These are phyloP conservation scores for Pseudochirops cupreus DNA, from an alignment of 2,797 vertebrate genomes.

Conservation along the genomic window DNA sequence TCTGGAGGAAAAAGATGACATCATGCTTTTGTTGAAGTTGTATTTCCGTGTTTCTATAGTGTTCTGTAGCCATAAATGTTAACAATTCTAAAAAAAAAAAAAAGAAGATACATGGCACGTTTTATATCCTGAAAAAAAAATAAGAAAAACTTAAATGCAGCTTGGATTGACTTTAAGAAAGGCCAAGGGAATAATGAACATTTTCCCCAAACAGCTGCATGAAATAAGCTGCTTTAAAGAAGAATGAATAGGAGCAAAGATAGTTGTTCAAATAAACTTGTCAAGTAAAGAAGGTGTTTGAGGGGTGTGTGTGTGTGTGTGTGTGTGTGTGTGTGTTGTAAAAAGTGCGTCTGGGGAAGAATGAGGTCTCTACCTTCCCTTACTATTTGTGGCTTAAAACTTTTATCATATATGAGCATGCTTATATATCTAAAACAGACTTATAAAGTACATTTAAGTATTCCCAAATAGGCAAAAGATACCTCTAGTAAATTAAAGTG, in stretches of 20 bases:
- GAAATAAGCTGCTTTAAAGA: slow-evolving; percentile 80
- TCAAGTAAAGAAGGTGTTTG: slow-evolving; percentile 65
- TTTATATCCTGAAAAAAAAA: slow-evolving; percentile 67
- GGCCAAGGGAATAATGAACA: slow-evolving; percentile 66
- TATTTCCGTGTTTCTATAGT: slow-evolving; percentile 53
- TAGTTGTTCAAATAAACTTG: slow-evolving; percentile 65
- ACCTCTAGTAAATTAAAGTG: neutral
- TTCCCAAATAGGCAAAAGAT: neutral
- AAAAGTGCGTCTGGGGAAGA: slow-evolving; percentile 69
- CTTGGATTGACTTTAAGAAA: slow-evolving; percentile 66
- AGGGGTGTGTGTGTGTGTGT: slow-evolving; percentile 47
- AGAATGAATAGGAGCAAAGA: slow-evolving; percentile 71
- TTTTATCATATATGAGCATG: slow-evolving; percentile 10
- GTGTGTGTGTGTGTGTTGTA: slow-evolving; percentile 53
- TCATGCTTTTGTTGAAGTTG: slow-evolving; percentile 59
- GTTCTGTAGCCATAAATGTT: slow-evolving; percentile 62
- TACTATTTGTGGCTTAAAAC: slow-evolving; percentile 44
- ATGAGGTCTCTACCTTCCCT: neutral
- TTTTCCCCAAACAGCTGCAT: slow-evolving; percentile 59
- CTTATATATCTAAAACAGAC: slow-evolving; percentile 15
- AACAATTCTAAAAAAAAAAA: slow-evolving; percentile 36
- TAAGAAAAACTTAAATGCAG: slow-evolving; percentile 70
- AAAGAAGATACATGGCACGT: neutral
- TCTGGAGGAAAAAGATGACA: slow-evolving; percentile 25
- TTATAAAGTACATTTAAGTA: neutral